phyloP scores from a whole-genome alignment of 1,140 invertebrate species.

The Limonius californicus region DNA sequence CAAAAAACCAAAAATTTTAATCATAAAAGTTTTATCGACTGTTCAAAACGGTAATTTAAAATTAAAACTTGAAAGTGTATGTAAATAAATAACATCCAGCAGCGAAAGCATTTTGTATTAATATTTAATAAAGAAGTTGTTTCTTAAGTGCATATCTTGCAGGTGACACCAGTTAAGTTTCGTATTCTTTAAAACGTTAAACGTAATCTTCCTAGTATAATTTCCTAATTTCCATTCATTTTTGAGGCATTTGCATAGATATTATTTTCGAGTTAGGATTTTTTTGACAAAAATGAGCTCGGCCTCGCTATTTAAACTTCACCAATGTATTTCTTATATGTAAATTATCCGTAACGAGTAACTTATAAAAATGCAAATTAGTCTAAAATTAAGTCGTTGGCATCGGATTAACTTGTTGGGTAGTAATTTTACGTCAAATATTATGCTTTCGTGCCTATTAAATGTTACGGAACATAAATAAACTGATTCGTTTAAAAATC shows the following conservation, averaged over 20 bases:
- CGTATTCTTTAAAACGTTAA: background rate
- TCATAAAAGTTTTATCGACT: no score
- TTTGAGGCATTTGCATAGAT: constrained; percentile 1
- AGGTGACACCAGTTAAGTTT: constrained; percentile 4
- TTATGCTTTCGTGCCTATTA: constrained; percentile 10
- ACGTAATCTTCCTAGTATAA: constrained; percentile 5
- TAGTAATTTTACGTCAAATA: constrained; percentile 6
- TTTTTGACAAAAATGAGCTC: constrained; percentile 6
- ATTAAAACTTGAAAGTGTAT: background rate
- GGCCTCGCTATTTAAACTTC: constrained; percentile 4
- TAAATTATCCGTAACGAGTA: constrained; percentile 12
- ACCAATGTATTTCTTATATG: constrained; percentile 11
- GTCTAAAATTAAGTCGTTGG: background rate
- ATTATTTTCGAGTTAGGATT: constrained; percentile 5
- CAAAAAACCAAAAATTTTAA: no score
- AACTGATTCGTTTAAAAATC: constrained; percentile 6
- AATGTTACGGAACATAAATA: background rate
- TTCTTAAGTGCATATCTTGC: background rate
- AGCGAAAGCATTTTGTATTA: no score
- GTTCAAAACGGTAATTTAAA: no score
- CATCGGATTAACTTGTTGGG: constrained; percentile 9
- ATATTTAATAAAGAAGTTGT: no score
- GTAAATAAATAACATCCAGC: no score
- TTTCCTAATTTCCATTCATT: constrained; percentile 14
- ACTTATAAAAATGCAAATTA: constrained; percentile 15